phyloP scores from a whole-genome alignment of 2,888 invertebrate genomes.

The Entomobrya multifasciata region DNA sequence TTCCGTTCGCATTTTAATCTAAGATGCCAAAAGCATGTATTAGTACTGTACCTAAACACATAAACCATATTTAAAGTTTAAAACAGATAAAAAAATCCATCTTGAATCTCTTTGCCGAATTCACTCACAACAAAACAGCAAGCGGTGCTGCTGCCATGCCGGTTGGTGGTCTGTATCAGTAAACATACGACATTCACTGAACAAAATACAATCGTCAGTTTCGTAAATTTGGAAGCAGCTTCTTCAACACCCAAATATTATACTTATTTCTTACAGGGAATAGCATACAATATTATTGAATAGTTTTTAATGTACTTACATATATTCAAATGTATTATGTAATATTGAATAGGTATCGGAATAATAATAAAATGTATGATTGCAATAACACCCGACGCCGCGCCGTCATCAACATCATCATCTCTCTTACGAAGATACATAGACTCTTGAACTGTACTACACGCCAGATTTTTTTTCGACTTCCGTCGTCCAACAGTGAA shows the following conservation, averaged over 20 bases:
- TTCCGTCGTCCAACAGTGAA: constrained; percentile 29
- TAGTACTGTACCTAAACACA: not conserved
- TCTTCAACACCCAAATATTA: no score
- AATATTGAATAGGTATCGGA: not conserved
- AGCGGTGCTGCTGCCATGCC: not conserved
- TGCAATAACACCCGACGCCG: not conserved
- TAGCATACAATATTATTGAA: no score
- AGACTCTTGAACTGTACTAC: not conserved
- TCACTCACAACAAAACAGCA: not conserved
- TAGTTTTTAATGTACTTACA: not conserved
- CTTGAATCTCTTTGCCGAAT: not conserved
- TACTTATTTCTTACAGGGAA: no score
- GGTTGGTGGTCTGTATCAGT: constrained; percentile 17
- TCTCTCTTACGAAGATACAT: constrained; percentile 1
- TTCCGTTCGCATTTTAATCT: constrained; percentile 18
- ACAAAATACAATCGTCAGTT: constrained; percentile 21
- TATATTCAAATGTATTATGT: not conserved
- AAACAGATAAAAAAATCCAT: constrained; percentile 4
- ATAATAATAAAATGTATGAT: constrained; percentile 25
- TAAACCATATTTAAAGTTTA: constrained; percentile 22
- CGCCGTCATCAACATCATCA: constrained; percentile 30
- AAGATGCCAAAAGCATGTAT: constrained; percentile 44
- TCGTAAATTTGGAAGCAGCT: constrained; percentile 1
- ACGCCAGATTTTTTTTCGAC: constrained; percentile 39
- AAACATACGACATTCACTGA: not conserved